Percentiles rank a stretch among this genome's conserved stretches.
Conservation (phyloP, 2,797 vertebrate species). For the Chrosomus eos region DNA sequence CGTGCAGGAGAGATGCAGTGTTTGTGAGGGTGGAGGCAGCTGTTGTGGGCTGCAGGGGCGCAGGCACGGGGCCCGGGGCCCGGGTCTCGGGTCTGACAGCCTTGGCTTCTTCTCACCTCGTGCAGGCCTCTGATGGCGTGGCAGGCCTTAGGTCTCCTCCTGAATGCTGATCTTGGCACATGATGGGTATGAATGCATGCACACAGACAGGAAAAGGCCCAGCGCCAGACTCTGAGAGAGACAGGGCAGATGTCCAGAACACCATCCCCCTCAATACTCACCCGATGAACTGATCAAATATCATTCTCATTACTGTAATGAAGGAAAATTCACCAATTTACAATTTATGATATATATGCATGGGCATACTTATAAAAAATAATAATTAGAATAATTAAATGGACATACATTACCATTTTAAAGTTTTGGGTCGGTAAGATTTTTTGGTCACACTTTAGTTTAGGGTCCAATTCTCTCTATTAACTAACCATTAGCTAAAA, state of each 20-base stretch:
- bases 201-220: conserved; percentile 45
- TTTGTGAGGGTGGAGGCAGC: conserved; percentile 7
- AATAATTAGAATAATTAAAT: neutral
- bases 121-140: conserved; percentile 7
- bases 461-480: too few species aligned
- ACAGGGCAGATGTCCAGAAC: conserved; percentile 39
- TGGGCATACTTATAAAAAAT: neutral
- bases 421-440: neutral
- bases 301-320: neutral
- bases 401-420: too few species aligned
- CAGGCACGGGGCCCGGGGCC: neutral
- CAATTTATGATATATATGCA: neutral
- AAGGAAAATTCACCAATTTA: neutral
- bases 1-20: neutral
- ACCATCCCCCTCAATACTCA: neutral
- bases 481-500: too few species aligned
- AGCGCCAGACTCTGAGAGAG: conserved; percentile 28
- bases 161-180: conserved; percentile 35
- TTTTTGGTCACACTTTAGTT: too few species aligned
- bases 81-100: neutral
- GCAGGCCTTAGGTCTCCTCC: conserved; percentile 27
- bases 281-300: neutral
- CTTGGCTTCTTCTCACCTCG: conserved; percentile 13
- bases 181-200: conserved; percentile 42
- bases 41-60: conserved; percentile 14